Evolutionary conservation across 2,113 vertebrate genomes (phyloP).

Genomic region (Rissa tridactyla): DNA sequence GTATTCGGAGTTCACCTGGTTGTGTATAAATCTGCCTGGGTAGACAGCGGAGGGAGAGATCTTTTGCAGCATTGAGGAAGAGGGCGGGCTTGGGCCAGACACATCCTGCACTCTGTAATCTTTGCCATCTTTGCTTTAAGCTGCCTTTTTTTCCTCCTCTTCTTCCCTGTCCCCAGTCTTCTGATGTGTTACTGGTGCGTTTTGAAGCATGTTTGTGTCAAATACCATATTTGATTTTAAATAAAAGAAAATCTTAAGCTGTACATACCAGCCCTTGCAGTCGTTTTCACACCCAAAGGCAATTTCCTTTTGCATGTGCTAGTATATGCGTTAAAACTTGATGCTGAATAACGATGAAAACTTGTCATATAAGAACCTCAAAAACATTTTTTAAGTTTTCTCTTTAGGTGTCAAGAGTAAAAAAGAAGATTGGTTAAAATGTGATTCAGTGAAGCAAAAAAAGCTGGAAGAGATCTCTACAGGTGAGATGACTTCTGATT

Average conservation of each 20-base stretch:
- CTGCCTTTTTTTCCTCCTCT: background rate
- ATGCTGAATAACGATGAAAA: background rate
- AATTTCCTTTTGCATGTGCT: background rate
- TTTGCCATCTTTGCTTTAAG: background rate
- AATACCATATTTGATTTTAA: background rate
- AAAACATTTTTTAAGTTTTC: slow-evolving; percentile 30
- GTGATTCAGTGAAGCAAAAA: slow-evolving; percentile 56
- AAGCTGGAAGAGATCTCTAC: slow-evolving; percentile 32
- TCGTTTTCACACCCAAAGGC: background rate
- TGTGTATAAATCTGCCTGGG: background rate
- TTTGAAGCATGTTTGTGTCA: background rate
- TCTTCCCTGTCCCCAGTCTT: background rate
- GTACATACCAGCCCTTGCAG: background rate
- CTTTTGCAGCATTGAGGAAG: background rate
- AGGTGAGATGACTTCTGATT: slow-evolving; percentile 66
- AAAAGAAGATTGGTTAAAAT: slow-evolving; percentile 81
- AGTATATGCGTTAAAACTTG: background rate
- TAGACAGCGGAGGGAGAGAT: background rate
- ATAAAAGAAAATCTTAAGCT: background rate
- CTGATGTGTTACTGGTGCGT: background rate
- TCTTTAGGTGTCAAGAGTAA: slow-evolving; percentile 79
- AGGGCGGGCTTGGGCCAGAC: background rate
- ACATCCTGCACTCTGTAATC: background rate
- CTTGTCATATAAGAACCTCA: background rate
- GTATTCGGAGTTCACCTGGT: background rate